These are phyloP conservation scores for Pteronotus mesoamericanus DNA, from an alignment of 2,797 vertebrate genomes.

Conservation along the genomic window DNA sequence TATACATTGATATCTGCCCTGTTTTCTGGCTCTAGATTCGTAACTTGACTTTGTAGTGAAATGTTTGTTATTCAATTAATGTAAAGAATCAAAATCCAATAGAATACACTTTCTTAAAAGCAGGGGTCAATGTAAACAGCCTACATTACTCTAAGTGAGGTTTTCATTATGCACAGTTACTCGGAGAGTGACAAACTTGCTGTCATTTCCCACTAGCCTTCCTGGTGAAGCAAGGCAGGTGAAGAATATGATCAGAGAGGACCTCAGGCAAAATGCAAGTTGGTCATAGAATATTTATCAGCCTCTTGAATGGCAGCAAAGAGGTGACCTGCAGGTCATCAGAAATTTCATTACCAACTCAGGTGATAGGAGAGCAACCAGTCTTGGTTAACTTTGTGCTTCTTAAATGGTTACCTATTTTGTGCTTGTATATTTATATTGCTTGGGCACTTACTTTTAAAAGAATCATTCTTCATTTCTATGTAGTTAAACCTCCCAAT, in stretches of 20 bases:
- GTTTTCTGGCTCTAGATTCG: neutral
- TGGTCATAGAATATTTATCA: neutral
- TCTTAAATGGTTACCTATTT: neutral
- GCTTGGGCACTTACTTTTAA: neutral
- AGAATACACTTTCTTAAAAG: neutral
- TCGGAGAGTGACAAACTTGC: neutral
- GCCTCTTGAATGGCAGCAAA: neutral
- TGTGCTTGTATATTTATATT: neutral
- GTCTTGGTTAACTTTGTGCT: neutral
- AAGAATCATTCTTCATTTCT: neutral
- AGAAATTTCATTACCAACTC: neutral
- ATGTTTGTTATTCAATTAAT: neutral
- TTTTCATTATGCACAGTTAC: neutral
- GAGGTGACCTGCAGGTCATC: neutral
- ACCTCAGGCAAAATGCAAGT: neutral
- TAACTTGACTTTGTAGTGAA: neutral
- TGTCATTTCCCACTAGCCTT: neutral
- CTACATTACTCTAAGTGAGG: neutral
- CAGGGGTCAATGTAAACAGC: neutral
- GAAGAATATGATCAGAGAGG: neutral
- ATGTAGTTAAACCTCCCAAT: neutral
- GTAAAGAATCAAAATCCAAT: neutral
- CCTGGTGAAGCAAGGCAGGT: neutral
- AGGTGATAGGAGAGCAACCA: neutral
- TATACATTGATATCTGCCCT: neutral